Percentiles rank a stretch among this genome's conserved stretches.
phyloP scores from a whole-genome alignment of 1,140 invertebrate species.

The Zaprionus camerounensis region DNA sequence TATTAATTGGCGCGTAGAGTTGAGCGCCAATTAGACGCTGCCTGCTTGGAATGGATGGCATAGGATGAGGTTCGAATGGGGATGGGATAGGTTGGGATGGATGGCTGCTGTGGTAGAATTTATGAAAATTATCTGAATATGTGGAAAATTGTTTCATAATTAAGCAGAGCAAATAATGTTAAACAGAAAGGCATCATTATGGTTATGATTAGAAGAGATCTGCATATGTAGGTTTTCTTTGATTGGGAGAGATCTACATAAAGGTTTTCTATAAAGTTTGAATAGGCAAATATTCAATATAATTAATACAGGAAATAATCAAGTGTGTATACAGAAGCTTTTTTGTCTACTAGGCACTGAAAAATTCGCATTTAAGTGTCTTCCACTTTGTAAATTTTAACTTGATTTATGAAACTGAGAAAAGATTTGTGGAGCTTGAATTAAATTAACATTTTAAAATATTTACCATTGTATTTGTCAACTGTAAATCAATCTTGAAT shows the following conservation, averaged over 20 bases:
- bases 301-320: no score
- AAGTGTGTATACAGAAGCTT: no score
- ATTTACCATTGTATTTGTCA: no score
- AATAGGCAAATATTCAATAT: accelerated
- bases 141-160: slow-evolving; percentile 59
- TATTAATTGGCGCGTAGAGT: slow-evolving; percentile 57
- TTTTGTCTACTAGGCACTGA: no score
- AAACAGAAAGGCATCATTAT: not conserved
- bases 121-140: slow-evolving; percentile 74
- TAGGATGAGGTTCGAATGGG: not conserved
- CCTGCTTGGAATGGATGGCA: slow-evolving; percentile 12
- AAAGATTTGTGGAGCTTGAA: no score
- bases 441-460: no score
- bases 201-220: not conserved
- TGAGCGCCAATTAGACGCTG: slow-evolving; percentile 68
- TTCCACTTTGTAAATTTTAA: no score
- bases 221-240: not conserved
- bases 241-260: no score
- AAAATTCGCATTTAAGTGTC: no score
- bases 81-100: slow-evolving; percentile 28
- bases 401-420: no score
- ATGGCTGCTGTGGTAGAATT: slow-evolving; percentile 60
- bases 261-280: no score
- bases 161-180: slow-evolving; percentile 21
- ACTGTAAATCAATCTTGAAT: no score